Conservation (phyloP, 2,797 vertebrate species). For the Paratrypauchen microcephalus region DNA sequence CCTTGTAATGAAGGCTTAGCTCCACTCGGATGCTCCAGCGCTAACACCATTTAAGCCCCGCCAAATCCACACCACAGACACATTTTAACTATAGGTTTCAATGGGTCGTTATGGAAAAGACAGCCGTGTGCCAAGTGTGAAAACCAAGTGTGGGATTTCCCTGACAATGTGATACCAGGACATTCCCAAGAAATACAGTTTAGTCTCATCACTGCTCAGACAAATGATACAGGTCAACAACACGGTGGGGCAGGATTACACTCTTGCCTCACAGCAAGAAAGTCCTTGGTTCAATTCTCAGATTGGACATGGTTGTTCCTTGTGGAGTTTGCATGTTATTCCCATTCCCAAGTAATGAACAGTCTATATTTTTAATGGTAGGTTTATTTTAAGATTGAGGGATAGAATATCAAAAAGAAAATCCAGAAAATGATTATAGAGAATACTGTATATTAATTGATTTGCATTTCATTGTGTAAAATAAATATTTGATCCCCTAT, state of each 20-base stretch:
- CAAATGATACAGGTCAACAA: not conserved
- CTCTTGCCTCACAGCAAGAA: not conserved
- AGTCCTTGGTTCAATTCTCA: not conserved
- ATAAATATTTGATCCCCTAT: too few species aligned
- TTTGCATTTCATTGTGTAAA: too few species aligned
- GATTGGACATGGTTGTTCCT: not conserved
- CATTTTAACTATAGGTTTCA: constrained; percentile 22
- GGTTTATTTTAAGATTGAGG: too few species aligned
- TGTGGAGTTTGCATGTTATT: not conserved
- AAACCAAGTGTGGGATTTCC: not conserved
- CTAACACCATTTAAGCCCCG: constrained; percentile 39
- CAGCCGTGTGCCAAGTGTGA: too few species aligned
- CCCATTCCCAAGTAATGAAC: too few species aligned
- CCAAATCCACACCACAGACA: constrained; percentile 26
- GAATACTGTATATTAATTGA: too few species aligned
- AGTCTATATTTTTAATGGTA: too few species aligned
- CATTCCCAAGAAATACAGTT: not conserved
- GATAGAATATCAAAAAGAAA: too few species aligned
- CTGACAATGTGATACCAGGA: not conserved
- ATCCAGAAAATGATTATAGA: too few species aligned
- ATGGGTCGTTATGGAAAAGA: constrained; percentile 31
- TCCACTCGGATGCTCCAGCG: constrained; percentile 24
- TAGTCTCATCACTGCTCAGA: not conserved
- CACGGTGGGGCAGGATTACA: not conserved
- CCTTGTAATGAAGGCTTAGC: constrained; percentile 39